Percentiles rank a stretch among this genome's conserved stretches.
phyloP scores from a whole-genome alignment of 1,140 invertebrate species.

The Sesamia nonagrioides region DNA sequence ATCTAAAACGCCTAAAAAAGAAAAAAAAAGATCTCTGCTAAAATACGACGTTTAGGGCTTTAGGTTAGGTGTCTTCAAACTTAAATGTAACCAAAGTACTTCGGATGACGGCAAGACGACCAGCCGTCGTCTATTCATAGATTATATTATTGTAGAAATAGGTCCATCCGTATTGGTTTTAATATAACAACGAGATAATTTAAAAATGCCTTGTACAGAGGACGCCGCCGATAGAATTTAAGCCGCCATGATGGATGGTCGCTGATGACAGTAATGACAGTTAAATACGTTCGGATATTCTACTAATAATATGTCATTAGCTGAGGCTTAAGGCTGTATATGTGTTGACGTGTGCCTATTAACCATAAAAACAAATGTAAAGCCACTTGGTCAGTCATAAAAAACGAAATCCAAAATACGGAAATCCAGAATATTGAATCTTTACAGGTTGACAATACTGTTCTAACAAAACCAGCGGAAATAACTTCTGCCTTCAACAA shows the following conservation, averaged over 20 bases:
- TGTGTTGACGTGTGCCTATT: conserved; percentile 30
- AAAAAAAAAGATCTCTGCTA: background rate
- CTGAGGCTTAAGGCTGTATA: conserved; percentile 26
- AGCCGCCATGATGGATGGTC: conserved; percentile 42
- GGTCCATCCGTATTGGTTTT: conserved; percentile 35
- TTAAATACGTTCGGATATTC: conserved; percentile 48
- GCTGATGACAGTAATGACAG: conserved; percentile 47
- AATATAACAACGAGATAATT: conserved; percentile 44
- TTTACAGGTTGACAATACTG: no score
- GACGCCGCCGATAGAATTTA: conserved; percentile 41
- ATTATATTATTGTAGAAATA: conserved; percentile 38
- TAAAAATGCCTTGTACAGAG: conserved; percentile 33
- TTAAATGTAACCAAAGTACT: background rate
- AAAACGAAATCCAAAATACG: no score
- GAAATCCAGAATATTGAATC: no score
- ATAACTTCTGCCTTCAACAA: no score
- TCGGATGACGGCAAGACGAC: background rate
- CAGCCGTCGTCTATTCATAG: conserved; percentile 13
- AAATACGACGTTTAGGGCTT: no score
- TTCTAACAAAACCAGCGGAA: no score
- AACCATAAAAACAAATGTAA: no score
- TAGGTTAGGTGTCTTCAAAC: background rate
- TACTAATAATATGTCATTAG: conserved; percentile 46
- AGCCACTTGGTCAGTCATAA: no score
- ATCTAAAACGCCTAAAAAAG: no score